Evolutionary conservation across 2,797 vertebrate species (phyloP).

Genomic region (Botia almorhae): DNA sequence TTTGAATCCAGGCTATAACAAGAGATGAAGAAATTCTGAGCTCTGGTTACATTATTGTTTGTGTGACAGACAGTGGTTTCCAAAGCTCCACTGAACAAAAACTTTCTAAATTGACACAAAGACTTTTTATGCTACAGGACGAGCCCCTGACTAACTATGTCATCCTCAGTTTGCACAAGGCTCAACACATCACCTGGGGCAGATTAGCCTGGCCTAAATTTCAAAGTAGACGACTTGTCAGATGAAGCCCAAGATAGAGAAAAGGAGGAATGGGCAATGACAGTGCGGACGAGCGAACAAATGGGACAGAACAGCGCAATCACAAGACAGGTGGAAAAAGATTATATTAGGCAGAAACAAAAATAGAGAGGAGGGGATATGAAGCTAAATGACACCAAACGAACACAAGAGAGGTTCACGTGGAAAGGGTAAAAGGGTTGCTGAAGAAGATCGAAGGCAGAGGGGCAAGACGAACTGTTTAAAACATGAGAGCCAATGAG

Average conservation of each 20-base stretch:
- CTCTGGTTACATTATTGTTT: background rate
- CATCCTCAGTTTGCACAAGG: constrained; percentile 59
- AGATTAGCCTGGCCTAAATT: constrained; percentile 70
- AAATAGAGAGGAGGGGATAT: background rate
- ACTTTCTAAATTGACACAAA: constrained; percentile 42
- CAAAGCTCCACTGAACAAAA: constrained; percentile 22
- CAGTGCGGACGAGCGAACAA: constrained; percentile 62
- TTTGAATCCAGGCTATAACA: background rate
- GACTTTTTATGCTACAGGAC: constrained; percentile 50
- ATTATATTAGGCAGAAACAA: constrained; percentile 23
- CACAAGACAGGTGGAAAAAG: constrained; percentile 45
- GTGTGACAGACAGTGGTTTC: constrained; percentile 15
- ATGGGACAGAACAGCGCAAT: constrained; percentile 50
- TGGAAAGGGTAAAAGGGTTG: background rate
- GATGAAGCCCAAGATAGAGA: constrained; percentile 56
- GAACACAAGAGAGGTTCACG: background rate
- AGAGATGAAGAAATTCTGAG: background rate
- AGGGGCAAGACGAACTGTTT: constrained; percentile 5
- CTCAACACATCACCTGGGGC: constrained; percentile 66
- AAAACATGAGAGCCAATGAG: background rate
- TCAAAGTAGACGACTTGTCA: constrained; percentile 68
- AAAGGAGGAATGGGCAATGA: constrained; percentile 58
- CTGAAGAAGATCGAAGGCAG: background rate
- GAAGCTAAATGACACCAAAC: background rate
- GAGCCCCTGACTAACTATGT: constrained; percentile 53